Evolutionary conservation across 2,797 vertebrate genomes (phyloP), one percentile per base, ranked within the genome.

Genomic region (Sardinella longiceps): DNA sequence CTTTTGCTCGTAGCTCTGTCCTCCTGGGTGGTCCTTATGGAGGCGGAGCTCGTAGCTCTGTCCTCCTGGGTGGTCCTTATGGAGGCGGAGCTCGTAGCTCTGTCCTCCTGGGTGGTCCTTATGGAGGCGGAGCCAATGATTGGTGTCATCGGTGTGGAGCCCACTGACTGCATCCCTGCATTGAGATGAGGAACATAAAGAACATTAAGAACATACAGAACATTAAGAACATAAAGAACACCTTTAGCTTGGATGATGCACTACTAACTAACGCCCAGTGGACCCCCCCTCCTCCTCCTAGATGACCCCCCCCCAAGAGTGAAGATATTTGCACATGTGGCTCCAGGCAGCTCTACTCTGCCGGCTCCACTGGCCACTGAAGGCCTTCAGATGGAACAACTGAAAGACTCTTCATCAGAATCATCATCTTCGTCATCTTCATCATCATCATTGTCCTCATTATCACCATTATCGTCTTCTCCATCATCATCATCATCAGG

Each of bases 261-360:
- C 30, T 74, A 18, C 70, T 77, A 43, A 77, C 33, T 77, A 70
- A 70, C 10, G 12, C 14, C 15, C 25, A 39, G 23, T 39, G 20
- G 70, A 39, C 48, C 94, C 94, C 89, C 89, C 90, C 60, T 83
- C 58, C 86, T 85, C 15, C 66, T 83, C 86, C 70, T 58, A 86
- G 84, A 37, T 37, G 82, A 86, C 81, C 81, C 84, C 80, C 81
- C 84, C 82, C 86, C 84, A 83, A 80, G 14, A 77, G 92, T 91
- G 95, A 93, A 94, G 94, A 90, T 94, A 87, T 92, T 97, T 97
- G 97, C 97, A 97, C 97, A 97, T 94, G 90, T 94, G 90, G 95
- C 94, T 93, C 95, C 89, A 93, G 96, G 97, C 95, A 96, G 97
- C 96, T 96, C 93, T 93, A 94, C 94, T 92, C 93, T 93, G 94